phyloP scores from a whole-genome alignment of 2,113 vertebrate genomes.

The Stictonetta naevosa region DNA sequence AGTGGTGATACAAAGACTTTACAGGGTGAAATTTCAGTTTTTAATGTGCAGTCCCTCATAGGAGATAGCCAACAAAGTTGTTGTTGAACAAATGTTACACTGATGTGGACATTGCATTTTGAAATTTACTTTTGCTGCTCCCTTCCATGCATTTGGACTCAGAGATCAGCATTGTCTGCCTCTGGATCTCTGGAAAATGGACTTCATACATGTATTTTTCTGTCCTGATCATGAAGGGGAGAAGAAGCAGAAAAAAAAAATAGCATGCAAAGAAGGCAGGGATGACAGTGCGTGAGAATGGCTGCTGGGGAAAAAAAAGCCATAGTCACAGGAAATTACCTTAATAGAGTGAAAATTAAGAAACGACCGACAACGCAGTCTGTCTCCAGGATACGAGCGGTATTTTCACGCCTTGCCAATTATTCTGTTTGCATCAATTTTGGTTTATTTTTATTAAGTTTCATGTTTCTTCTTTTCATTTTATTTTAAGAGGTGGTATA shows the following conservation, averaged over 20 bases:
- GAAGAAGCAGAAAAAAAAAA: neutral
- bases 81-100: neutral
- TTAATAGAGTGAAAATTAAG: slow-evolving; percentile 85
- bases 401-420: slow-evolving; percentile 77
- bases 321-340: slow-evolving; percentile 79
- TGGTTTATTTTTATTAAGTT: slow-evolving; percentile 67
- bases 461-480: slow-evolving; percentile 20
- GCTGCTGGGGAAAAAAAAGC: slow-evolving; percentile 50
- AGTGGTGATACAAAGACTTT: neutral
- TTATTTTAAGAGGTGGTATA: slow-evolving; percentile 52
- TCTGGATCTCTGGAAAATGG: neutral
- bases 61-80: neutral
- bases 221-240: neutral
- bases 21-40: neutral
- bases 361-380: slow-evolving; percentile 55
- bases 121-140: neutral
- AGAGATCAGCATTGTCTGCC: neutral
- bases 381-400: slow-evolving; percentile 74
- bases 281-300: slow-evolving; percentile 40
- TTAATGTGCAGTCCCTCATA: neutral
- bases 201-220: neutral
- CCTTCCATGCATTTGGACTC: neutral
- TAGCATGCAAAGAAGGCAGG: neutral
- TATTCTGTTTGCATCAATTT: slow-evolving; percentile 79
- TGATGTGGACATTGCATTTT: neutral